Conservation (phyloP, 2,888 invertebrate species). For the Hesperia comma region DNA sequence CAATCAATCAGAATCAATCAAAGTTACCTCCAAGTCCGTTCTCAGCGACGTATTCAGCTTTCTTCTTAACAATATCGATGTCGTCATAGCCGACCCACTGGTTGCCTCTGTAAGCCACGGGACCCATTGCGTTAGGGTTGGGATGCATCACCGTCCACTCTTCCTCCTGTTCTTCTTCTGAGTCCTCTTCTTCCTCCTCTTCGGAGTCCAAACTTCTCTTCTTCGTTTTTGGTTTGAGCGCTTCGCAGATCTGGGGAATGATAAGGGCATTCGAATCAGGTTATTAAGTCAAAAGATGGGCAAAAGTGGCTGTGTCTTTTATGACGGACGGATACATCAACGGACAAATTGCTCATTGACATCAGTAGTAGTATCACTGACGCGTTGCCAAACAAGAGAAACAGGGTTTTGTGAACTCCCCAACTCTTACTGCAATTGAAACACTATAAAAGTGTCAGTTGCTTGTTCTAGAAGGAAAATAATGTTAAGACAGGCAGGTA, state of each 20-base stretch:
- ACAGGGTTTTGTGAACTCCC: too few relatives aligned
- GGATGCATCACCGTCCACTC: constrained; percentile 92
- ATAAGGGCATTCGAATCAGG: not conserved
- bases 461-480: too few relatives aligned
- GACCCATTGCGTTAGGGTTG: constrained; percentile 92
- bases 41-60: constrained; percentile 93
- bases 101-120: constrained; percentile 92
- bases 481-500: too few relatives aligned
- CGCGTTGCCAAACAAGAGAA: too few relatives aligned
- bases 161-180: constrained; percentile 83
- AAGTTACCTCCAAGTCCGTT: constrained; percentile 90
- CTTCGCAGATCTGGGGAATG: constrained; percentile 90
- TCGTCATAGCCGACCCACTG: constrained; percentile 98
- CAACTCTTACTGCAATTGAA: too few relatives aligned
- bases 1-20: too few relatives aligned
- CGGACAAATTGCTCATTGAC: too few relatives aligned
- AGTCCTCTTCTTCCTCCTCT: constrained; percentile 66
- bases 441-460: too few relatives aligned
- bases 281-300: too few relatives aligned
- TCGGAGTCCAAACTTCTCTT: constrained; percentile 57
- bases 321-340: too few relatives aligned
- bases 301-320: too few relatives aligned
- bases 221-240: constrained; percentile 76
- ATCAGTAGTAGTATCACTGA: too few relatives aligned
- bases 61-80: constrained; percentile 90